Percentiles rank a stretch among this genome's conserved stretches.
Conservation (phyloP, 1,140 invertebrate genomes). For the Amyelois transitella region DNA sequence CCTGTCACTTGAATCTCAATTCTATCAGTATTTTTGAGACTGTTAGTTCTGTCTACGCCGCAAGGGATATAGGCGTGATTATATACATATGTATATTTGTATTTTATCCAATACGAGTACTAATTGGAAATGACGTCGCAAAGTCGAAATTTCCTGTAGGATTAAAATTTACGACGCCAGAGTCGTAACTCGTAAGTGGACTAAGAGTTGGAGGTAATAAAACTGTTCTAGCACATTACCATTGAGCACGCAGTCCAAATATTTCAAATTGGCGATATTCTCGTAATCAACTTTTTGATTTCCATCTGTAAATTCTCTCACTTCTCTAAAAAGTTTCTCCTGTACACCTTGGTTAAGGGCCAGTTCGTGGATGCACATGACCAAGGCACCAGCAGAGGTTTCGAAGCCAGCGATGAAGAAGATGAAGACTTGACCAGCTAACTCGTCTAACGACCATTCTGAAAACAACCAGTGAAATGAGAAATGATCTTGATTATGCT, state of each 20-base stretch:
- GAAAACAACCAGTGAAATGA: conserved; percentile 3
- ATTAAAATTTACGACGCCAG: too few relatives aligned
- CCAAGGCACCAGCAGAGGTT: conserved; percentile 49
- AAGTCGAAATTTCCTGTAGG: too few relatives aligned
- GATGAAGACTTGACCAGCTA: conserved; percentile 65
- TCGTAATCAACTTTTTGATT: conserved; percentile 50
- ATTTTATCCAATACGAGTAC: too few relatives aligned
- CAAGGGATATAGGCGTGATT: too few relatives aligned
- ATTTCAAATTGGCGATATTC: conserved; percentile 62
- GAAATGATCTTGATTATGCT: neutral
- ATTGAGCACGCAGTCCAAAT: conserved; percentile 62
- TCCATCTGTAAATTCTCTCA: conserved; percentile 54
- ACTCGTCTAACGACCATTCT: conserved; percentile 51
- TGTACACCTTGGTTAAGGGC: conserved; percentile 76
- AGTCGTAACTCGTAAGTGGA: too few relatives aligned
- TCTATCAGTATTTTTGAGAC: too few relatives aligned
- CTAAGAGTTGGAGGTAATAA: too few relatives aligned
- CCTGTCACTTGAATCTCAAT: too few relatives aligned
- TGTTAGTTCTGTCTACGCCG: too few relatives aligned
- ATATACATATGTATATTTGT: too few relatives aligned
- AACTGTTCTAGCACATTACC: too few relatives aligned
- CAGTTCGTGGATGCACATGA: conserved; percentile 66
- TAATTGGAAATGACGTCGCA: too few relatives aligned
- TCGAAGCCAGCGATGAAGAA: conserved; percentile 75
- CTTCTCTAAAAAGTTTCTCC: conserved; percentile 74